Percentiles rank a stretch among this genome's conserved stretches.
These are phyloP conservation scores for Corythoichthys intestinalis DNA, from an alignment of 2,113 vertebrate species.

Conservation along the genomic window DNA sequence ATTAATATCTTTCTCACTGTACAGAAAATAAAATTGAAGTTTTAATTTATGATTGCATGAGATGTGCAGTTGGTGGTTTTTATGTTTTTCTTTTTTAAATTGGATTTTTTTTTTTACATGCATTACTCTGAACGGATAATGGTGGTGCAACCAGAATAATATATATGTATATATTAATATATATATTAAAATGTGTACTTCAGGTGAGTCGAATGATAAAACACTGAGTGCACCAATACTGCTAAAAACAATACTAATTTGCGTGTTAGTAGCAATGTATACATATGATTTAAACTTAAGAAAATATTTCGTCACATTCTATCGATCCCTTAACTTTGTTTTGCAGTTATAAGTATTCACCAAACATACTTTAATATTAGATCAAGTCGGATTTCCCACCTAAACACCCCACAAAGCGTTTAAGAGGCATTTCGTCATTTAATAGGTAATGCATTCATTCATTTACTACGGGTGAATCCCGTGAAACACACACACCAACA, in stretches of 20 bases:
- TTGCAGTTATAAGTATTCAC: neutral
- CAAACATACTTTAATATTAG: neutral
- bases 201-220: neutral
- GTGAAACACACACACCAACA: constrained; percentile 45
- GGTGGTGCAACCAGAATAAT: too few species aligned
- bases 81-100: too few species aligned
- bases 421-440: constrained; percentile 19
- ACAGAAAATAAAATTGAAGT: too few species aligned
- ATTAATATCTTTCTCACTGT: too few species aligned
- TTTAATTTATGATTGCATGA: too few species aligned
- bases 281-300: neutral
- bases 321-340: neutral
- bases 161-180: too few species aligned
- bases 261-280: neutral
- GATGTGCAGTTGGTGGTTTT: too few species aligned
- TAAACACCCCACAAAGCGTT: constrained; percentile 11
- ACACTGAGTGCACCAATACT: neutral
- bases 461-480: constrained; percentile 25
- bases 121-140: too few species aligned
- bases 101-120: too few species aligned
- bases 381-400: neutral
- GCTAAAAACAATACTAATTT: neutral
- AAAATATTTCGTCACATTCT: neutral
- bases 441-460: constrained; percentile 23
- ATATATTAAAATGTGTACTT: too few species aligned